These are phyloP conservation scores for Gorsachius magnificus DNA, from an alignment of 2,797 vertebrate genomes.

Conservation along the genomic window DNA sequence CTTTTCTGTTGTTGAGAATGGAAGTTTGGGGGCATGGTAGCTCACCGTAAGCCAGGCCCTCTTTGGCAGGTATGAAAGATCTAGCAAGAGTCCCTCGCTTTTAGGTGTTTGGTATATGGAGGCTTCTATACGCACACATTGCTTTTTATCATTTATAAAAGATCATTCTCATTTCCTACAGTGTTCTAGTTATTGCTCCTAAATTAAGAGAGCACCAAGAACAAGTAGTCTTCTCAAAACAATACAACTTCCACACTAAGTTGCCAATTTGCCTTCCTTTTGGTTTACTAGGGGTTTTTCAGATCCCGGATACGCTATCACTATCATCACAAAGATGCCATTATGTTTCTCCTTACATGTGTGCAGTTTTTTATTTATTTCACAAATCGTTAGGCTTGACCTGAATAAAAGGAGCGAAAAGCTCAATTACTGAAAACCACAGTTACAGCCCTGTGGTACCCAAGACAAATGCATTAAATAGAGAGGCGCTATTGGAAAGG, in stretches of 20 bases:
- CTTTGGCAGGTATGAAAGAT: neutral
- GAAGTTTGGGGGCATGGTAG: neutral
- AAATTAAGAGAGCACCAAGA: constrained; percentile 35
- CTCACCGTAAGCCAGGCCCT: neutral
- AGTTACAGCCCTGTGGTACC: constrained; percentile 4
- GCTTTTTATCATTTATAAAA: neutral
- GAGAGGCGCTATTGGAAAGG: neutral
- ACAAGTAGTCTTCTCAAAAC: neutral
- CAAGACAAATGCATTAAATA: constrained; percentile 39
- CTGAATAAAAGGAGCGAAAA: neutral
- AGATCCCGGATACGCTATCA: neutral
- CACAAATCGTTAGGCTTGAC: constrained; percentile 45
- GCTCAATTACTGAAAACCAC: constrained; percentile 29
- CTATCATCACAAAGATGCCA: neutral
- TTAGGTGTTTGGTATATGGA: neutral
- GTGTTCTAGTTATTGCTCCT: constrained; percentile 6
- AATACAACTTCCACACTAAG: neutral
- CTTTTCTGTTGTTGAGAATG: neutral
- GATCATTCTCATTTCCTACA: constrained; percentile 28
- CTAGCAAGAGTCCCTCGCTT: neutral
- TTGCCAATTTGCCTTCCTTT: constrained; percentile 2
- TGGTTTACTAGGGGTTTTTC: neutral
- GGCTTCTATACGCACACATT: neutral
- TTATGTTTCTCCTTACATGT: neutral
- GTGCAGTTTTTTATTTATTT: constrained; percentile 6